A percentile compares a stretch with the other conserved stretches of the same genome.
phyloP scores from a whole-genome alignment of 2,113 vertebrate genomes.

The Aegithalos caudatus region DNA sequence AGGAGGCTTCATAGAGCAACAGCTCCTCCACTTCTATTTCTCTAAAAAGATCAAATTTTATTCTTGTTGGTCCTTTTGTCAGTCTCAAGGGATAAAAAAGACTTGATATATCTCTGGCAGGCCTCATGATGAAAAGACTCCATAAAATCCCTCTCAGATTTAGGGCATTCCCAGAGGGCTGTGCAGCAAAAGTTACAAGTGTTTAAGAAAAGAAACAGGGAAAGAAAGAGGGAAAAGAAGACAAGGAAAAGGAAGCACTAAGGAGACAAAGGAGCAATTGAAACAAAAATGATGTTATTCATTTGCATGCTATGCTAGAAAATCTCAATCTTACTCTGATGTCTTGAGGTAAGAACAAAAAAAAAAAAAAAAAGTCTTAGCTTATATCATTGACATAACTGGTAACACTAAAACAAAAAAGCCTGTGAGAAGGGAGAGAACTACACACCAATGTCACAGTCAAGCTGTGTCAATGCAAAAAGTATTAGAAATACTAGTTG shows the following conservation, averaged over 20 bases:
- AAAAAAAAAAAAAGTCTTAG: not conserved
- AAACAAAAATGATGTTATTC: not conserved
- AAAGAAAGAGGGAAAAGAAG: not conserved
- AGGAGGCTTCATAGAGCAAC: not conserved
- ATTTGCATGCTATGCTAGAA: not conserved
- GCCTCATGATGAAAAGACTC: not conserved
- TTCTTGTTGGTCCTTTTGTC: not conserved
- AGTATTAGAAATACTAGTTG: not conserved
- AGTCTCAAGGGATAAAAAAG: not conserved
- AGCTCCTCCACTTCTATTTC: not conserved
- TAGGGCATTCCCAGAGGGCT: not conserved
- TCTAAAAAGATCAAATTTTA: not conserved
- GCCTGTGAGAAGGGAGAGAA: not conserved
- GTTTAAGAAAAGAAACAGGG: not conserved
- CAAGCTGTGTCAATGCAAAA: not conserved
- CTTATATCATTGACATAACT: not conserved
- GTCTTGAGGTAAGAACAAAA: not conserved
- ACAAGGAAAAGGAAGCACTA: fast-evolving
- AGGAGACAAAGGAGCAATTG: not conserved
- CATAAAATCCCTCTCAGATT: not conserved
- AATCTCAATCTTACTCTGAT: not conserved
- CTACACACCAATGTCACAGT: not conserved
- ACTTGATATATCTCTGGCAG: not conserved
- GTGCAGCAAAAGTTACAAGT: not conserved
- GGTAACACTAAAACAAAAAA: not conserved